Evolutionary conservation across 2,797 vertebrate genomes (phyloP).

Genomic region (Peromyscus eremicus): DNA sequence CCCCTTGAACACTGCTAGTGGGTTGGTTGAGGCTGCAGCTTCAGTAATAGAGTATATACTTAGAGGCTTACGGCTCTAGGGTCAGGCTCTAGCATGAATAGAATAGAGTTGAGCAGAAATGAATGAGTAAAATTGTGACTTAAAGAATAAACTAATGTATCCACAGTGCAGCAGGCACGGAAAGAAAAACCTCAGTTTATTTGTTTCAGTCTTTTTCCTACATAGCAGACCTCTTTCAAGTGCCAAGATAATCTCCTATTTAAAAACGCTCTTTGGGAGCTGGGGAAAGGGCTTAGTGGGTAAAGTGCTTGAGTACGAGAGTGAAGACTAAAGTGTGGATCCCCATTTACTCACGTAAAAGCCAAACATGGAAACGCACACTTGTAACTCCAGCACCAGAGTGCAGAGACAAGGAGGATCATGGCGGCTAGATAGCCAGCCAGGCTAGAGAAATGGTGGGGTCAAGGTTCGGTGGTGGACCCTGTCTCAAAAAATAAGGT

Average conservation of each 20-base stretch:
- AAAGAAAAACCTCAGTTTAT: conserved; percentile 46
- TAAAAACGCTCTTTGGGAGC: neutral
- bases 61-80: neutral
- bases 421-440: neutral
- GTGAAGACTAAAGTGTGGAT: neutral
- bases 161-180: neutral
- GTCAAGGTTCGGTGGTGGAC: neutral
- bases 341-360: neutral
- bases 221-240: conserved; percentile 55
- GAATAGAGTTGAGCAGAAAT: neutral
- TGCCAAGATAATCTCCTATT: conserved; percentile 40
- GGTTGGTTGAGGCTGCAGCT: no score
- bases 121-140: neutral
- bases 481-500: neutral
- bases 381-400: neutral
- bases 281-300: neutral
- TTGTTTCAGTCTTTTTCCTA: conserved; percentile 57
- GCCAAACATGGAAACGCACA: neutral
- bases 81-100: neutral
- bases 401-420: neutral
- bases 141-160: neutral
- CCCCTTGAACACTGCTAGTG: neutral
- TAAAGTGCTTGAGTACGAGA: neutral
- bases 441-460: neutral
- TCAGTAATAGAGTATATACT: neutral